Percentiles rank a stretch among this genome's conserved stretches.
These are phyloP conservation scores for Platichthys flesus DNA, from an alignment of 2,113 vertebrate species.

Conservation along the genomic window DNA sequence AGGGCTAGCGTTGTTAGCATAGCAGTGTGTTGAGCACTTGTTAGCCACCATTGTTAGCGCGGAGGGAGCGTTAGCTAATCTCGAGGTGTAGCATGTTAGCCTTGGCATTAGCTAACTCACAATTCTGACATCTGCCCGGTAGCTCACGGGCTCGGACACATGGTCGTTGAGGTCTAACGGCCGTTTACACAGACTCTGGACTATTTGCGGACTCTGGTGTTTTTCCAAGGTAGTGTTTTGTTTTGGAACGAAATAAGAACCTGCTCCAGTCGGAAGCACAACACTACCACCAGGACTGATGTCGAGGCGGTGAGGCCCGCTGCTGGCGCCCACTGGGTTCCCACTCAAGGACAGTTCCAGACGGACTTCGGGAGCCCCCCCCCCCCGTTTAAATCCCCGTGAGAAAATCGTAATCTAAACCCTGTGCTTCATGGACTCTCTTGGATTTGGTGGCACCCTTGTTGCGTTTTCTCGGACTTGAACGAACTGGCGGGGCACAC, in stretches of 20 bases:
- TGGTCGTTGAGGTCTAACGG: background rate
- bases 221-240: slow-evolving; percentile 4
- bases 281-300: slow-evolving; percentile 46
- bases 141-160: background rate
- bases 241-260: slow-evolving; percentile 8
- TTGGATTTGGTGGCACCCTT: slow-evolving; percentile 53
- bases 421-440: slow-evolving; percentile 45
- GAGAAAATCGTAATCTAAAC: background rate
- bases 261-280: slow-evolving; percentile 5
- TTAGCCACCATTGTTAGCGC: slow-evolving; percentile 47
- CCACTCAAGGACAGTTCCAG: slow-evolving; percentile 55
- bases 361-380: slow-evolving; percentile 34
- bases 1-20: slow-evolving; percentile 36
- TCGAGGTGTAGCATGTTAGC: slow-evolving; percentile 51
- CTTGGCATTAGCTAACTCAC: slow-evolving; percentile 21
- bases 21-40: background rate
- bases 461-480: slow-evolving; percentile 62
- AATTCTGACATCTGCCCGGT: slow-evolving; percentile 3
- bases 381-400: slow-evolving; percentile 23
- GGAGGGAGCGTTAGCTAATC: slow-evolving; percentile 30
- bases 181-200: slow-evolving; percentile 19
- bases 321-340: slow-evolving; percentile 44
- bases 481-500: slow-evolving; percentile 58
- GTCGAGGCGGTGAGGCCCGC: slow-evolving; percentile 35
- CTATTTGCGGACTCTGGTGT: slow-evolving; percentile 4